phyloP scores from a whole-genome alignment of 1,140 invertebrate genomes.

The Euwallacea similis region DNA sequence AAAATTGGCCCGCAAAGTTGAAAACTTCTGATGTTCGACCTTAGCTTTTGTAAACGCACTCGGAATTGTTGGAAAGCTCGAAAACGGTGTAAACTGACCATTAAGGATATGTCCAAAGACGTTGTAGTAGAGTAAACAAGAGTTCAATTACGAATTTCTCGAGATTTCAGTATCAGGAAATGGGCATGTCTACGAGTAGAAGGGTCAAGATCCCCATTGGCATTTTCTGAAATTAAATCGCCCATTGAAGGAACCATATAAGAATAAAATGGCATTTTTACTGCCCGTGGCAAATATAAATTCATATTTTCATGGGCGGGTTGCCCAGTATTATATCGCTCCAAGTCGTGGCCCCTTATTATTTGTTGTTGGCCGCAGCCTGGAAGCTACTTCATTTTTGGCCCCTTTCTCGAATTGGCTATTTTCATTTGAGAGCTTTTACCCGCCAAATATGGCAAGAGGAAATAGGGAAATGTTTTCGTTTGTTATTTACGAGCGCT shows the following conservation, averaged over 20 bases:
- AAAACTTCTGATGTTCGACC: too few species aligned
- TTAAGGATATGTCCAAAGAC: too few species aligned
- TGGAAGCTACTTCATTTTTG: slow-evolving; percentile 29
- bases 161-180: too few species aligned
- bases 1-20: too few species aligned
- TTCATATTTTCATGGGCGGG: slow-evolving; percentile 40
- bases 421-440: slow-evolving; percentile 16
- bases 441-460: slow-evolving; percentile 25
- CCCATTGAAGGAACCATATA: slow-evolving; percentile 16
- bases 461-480: slow-evolving; percentile 24
- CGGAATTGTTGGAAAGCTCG: too few species aligned
- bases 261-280: slow-evolving; percentile 31
- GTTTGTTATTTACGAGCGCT: slow-evolving; percentile 20
- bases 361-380: slow-evolving; percentile 5
- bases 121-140: too few species aligned
- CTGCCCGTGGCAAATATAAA: slow-evolving; percentile 36
- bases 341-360: slow-evolving; percentile 35
- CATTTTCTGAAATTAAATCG: slow-evolving; percentile 16
- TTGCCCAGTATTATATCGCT: slow-evolving; percentile 33
- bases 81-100: too few species aligned
- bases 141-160: too few species aligned
- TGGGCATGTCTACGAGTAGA: not conserved
- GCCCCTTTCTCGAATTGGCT: slow-evolving; percentile 27
- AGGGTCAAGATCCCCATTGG: slow-evolving; percentile 23
- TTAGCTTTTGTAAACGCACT: too few species aligned